These are phyloP conservation scores for Aurelia aurita complex sp. Pacific DNA, from an alignment of 30 jellyfish, hydroid and myxozoan species.

Conservation along the genomic window DNA sequence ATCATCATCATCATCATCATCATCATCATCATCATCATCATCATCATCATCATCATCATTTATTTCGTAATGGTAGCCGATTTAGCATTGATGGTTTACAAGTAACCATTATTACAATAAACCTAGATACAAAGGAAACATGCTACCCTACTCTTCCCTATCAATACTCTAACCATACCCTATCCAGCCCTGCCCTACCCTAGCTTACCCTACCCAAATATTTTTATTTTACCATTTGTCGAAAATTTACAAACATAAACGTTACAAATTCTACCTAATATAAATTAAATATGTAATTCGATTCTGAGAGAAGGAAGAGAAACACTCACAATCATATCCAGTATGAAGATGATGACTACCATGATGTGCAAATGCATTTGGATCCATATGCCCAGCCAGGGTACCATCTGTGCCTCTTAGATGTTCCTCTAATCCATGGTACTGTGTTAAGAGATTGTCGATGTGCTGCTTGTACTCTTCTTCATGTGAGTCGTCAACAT, in stretches of 20 bases:
- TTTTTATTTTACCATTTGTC: no score
- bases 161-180: no score
- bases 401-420: slow-evolving; percentile 84
- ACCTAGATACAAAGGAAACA: no score
- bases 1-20: not conserved
- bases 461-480: slow-evolving; percentile 95
- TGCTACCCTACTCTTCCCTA: no score
- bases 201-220: no score
- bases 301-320: not conserved
- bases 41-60: no score
- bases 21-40: not conserved
- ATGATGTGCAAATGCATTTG: slow-evolving; percentile 76
- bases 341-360: slow-evolving; percentile 80
- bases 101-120: no score
- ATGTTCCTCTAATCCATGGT: slow-evolving; percentile 87
- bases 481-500: slow-evolving; percentile 80
- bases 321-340: slow-evolving; percentile 88
- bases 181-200: no score
- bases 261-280: no score
- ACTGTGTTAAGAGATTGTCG: slow-evolving; percentile 75
- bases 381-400: slow-evolving; percentile 73
- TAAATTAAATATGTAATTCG: not conserved
- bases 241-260: no score
- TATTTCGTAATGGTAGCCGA: no score
- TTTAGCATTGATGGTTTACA: no score